These are phyloP conservation scores for Acronicta leporina DNA, from an alignment of 2,888 invertebrate species.

Conservation along the genomic window DNA sequence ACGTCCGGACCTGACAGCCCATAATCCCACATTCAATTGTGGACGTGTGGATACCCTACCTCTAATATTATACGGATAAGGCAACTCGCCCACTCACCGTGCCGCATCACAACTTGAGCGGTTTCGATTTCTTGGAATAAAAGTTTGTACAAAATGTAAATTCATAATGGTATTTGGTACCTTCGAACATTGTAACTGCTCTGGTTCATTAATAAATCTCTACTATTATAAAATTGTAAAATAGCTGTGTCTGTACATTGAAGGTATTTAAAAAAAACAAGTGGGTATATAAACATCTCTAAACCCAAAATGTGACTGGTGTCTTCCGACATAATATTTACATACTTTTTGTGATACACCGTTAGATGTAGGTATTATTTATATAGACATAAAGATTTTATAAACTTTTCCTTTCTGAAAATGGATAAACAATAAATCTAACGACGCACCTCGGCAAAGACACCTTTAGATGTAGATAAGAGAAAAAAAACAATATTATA, in stretches of 20 bases:
- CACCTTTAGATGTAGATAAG: not conserved
- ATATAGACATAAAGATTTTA: too few species aligned
- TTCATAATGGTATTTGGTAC: too few species aligned
- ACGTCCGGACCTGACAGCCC: slow-evolving; percentile 65
- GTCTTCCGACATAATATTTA: too few species aligned
- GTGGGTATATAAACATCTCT: too few species aligned
- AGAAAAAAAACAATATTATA: slow-evolving; percentile 24
- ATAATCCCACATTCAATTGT: slow-evolving; percentile 63
- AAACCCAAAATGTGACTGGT: too few species aligned
- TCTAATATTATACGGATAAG: slow-evolving; percentile 27
- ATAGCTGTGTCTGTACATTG: too few species aligned
- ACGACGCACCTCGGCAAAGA: not conserved
- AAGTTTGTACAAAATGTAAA: not conserved
- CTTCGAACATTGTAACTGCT: too few species aligned
- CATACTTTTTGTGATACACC: too few species aligned
- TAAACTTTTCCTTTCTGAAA: not conserved
- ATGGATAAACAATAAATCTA: not conserved
- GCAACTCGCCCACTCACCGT: slow-evolving; percentile 18
- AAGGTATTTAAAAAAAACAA: too few species aligned
- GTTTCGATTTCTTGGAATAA: not conserved
- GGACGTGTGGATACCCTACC: slow-evolving; percentile 37
- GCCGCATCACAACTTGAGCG: slow-evolving; percentile 1
- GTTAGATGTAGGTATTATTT: too few species aligned
- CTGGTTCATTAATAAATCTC: too few species aligned
- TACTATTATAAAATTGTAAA: too few species aligned